A percentile compares a stretch with the other conserved stretches of the same genome.
These are phyloP conservation scores for Actenoides hombroni DNA, from an alignment of 2,113 vertebrate species.

Conservation along the genomic window DNA sequence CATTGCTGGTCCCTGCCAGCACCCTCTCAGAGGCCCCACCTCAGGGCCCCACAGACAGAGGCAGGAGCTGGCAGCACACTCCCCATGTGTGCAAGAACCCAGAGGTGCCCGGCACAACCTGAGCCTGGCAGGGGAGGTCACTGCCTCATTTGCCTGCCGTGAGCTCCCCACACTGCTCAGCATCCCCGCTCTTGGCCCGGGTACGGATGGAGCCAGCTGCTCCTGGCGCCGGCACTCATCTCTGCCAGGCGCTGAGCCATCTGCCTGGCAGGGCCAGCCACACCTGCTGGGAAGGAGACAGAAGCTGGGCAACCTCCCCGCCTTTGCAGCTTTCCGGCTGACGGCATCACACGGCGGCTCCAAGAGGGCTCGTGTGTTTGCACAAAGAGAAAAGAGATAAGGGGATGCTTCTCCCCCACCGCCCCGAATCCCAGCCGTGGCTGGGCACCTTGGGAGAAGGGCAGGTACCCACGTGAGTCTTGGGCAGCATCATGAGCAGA, in stretches of 20 bases:
- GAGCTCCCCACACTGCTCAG: neutral
- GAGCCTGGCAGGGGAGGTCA: neutral
- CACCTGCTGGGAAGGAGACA: slow-evolving; percentile 69
- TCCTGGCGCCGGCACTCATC: slow-evolving; percentile 25
- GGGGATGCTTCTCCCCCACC: neutral
- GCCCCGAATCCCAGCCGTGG: fast-evolving
- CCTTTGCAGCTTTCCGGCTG: slow-evolving; percentile 56
- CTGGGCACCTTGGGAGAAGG: neutral
- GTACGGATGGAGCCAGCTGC: slow-evolving; percentile 38
- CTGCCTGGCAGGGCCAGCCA: slow-evolving; percentile 67
- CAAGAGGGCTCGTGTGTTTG: slow-evolving; percentile 77
- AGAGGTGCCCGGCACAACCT: neutral
- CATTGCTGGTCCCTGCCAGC: neutral
- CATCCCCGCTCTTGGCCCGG: slow-evolving; percentile 15
- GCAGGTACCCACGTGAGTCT: fast-evolving
- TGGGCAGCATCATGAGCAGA: fast-evolving
- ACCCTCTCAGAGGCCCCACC: fast-evolving
- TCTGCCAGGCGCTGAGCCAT: slow-evolving; percentile 65
- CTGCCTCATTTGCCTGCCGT: neutral
- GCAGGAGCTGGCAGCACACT: neutral
- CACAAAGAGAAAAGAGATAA: slow-evolving; percentile 7
- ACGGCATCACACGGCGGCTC: slow-evolving; percentile 63
- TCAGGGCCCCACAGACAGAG: fast-evolving
- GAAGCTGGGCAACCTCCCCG: slow-evolving; percentile 55
- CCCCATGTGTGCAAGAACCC: fast-evolving